Evolutionary conservation across 2,797 vertebrate genomes (phyloP), one percentile per base, ranked within the genome.

Genomic region (Ctenopoma multispine): DNA sequence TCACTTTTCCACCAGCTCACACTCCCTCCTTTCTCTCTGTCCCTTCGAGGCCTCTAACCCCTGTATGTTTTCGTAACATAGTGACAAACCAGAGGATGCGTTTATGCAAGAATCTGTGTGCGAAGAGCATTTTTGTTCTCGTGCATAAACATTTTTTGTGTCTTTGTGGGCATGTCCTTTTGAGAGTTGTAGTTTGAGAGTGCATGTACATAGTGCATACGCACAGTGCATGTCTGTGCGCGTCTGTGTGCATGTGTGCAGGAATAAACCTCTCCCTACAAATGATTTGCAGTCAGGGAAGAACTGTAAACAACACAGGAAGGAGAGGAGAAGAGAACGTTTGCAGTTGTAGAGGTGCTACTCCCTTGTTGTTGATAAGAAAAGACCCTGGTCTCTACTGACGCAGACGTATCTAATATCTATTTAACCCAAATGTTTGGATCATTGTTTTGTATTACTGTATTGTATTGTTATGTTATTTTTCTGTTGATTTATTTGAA

Each of bases 31-130:
- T 34, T 53, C 43, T 54, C 47, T 47, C 29, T 17, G 10, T 46
- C 50, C 53, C 73, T 60, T 43, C 1, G 10, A 73, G 72, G 70
- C 83, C 69, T 71, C 17, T 72, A 81, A 83, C 82, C 69, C 54
- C 63, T 63, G 27, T 63, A 69, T 81, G 61, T 85, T 90, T 86
- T 84, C 72, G 67, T 82, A 72, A 43, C 73, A 80, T 74, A 49
- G 69, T 73, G 77, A 85, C 70, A 88, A 88, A 85, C 48, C 63
- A 79, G 64, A 75, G 64, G 77, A 83, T 71, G 53, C 64, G 80
- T 75, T 89, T 80, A 68, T 71, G 69, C 31, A 77, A 87, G 75
- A 82, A 86, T 83, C 46, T 82, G 61, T 71, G 38, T 53, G 40
- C 46, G 27, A 24, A 44, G 44, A 43, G 31, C 62, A 24, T 49